Conservation (phyloP, 2,888 invertebrate species). For the Leptinotarsa rubiginosa region DNA sequence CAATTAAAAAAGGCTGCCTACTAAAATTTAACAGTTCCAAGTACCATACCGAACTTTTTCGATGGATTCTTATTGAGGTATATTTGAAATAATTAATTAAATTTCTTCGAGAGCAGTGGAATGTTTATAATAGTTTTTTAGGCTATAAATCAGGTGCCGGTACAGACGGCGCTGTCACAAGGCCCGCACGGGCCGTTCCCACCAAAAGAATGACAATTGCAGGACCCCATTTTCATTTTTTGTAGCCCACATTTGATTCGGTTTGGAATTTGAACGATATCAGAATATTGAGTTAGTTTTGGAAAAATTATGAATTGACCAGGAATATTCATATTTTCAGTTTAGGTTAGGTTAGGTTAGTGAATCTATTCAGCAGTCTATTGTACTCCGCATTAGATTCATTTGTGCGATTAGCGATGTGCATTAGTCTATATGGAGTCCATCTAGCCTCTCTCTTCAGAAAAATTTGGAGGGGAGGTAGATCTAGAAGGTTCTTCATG, state of each 20-base stretch:
- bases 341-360: not conserved
- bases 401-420: too few species aligned
- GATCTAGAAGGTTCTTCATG: too few species aligned
- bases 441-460: too few species aligned
- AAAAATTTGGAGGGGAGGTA: too few species aligned
- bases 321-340: not conserved
- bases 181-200: conserved; percentile 62
- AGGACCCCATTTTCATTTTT: conserved; percentile 45
- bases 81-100: conserved; percentile 68
- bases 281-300: not conserved
- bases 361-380: too few species aligned
- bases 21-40: conserved; percentile 62
- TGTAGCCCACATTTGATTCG: not conserved
- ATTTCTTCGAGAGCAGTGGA: conserved; percentile 64
- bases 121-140: conserved; percentile 65
- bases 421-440: too few species aligned
- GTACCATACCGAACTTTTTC: conserved; percentile 65
- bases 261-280: too few species aligned
- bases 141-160: conserved; percentile 65
- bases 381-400: too few species aligned
- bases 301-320: too few species aligned
- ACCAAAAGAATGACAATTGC: conserved; percentile 50
- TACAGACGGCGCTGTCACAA: conserved; percentile 60
- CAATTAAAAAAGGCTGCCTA: conserved; percentile 60
- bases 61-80: conserved; percentile 64